Evolutionary conservation across 2,888 invertebrate genomes (phyloP).

Genomic region (Didymodactylos carnosus): DNA sequence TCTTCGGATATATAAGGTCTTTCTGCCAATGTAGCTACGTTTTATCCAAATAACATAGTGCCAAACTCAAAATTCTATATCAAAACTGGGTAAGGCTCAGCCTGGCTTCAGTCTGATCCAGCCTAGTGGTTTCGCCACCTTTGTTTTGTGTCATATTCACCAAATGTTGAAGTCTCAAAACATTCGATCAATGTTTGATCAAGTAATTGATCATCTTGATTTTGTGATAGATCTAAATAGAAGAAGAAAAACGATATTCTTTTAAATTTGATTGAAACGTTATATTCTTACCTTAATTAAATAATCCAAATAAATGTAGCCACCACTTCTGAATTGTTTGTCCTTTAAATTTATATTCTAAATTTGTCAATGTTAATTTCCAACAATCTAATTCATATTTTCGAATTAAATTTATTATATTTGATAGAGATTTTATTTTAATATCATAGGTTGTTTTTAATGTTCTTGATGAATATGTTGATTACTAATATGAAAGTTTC

Average conservation of each 20-base stretch:
- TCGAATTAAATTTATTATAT: background rate
- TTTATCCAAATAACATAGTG: no score
- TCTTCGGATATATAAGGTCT: no score
- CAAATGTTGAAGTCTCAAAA: background rate
- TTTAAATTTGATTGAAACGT: no score
- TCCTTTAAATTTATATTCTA: background rate
- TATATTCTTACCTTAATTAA: no score
- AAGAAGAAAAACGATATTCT: no score
- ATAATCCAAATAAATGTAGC: background rate
- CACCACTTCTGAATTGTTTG: background rate
- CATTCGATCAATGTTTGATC: background rate
- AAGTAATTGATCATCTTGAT: background rate
- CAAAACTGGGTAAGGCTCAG: no score
- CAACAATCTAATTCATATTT: background rate
- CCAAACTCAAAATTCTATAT: no score
- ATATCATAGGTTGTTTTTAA: background rate
- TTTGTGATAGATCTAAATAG: no score
- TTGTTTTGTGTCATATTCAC: background rate
- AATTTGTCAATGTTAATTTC: background rate
- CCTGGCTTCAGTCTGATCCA: no score
- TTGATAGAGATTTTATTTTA: background rate
- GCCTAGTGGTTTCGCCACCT: background rate
- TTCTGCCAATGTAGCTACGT: no score
- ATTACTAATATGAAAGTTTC: background rate
- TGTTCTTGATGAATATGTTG: background rate